Evolutionary conservation across 2,888 invertebrate genomes (phyloP), one percentile per base, ranked within the genome.

Genomic region (Meganola albula): DNA sequence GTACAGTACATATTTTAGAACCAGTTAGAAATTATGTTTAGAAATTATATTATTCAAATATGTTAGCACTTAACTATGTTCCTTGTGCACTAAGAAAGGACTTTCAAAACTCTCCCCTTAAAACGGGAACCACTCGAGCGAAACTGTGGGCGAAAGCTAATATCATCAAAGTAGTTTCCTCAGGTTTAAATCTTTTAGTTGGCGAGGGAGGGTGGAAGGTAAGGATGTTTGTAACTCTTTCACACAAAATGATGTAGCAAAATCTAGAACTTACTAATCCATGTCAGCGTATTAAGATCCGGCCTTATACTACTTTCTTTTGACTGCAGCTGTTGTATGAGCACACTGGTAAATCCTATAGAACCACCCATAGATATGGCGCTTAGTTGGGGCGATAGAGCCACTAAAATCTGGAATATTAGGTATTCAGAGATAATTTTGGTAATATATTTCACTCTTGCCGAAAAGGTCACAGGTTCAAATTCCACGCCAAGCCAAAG

Each of bases 391-490:
- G 45, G 16, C 8, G 38, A 31, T 4, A 29, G n/a, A 1, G 38
- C 38, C n/a, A 48, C 49, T 2, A 37, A 33, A 10, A 48, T 24
- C 48, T 48, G 30, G 16, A 16, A n/a, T n/a, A n/a, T n/a, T n/a
- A n/a, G n/a, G n/a, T n/a, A n/a, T n/a, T n/a, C n/a, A n/a, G n/a
- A n/a, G n/a, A n/a, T n/a, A n/a, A n/a, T n/a, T n/a, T n/a, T n/a
- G n/a, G n/a, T n/a, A n/a, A n/a, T n/a, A n/a, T n/a, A n/a, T n/a
- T n/a, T n/a, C n/a, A n/a, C n/a, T n/a, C n/a, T n/a, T n/a, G n/a
- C n/a, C n/a, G n/a, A n/a, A n/a, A n/a, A n/a, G n/a, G n/a, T n/a
- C n/a, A n/a, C n/a, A n/a, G n/a, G n/a, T n/a, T n/a, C n/a, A n/a
- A n/a, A n/a, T n/a, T n/a, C n/a, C n/a, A n/a, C n/a, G n/a, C n/a